Base-by-base conservation (phyloP, 1,140 invertebrate species). In the Bactericera cockerelli region DNA sequence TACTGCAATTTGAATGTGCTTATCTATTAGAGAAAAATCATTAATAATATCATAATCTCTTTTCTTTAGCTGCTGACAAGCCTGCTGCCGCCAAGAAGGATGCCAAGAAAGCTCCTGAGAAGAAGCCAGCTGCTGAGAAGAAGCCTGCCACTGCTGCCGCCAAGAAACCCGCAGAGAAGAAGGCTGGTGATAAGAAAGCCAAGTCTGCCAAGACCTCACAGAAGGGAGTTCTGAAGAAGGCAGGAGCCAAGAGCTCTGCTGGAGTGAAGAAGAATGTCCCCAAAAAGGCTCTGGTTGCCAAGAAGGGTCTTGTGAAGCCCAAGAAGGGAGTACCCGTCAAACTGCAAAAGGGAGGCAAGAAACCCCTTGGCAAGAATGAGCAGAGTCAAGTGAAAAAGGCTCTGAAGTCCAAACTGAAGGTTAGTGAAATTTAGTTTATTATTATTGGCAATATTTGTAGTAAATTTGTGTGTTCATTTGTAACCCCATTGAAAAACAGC, bases 361-460 rank as follows among this genome's bases (percentile, higher is more conserved):
- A 55, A 57, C 59, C 22, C 54, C 62, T 65, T 21, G 63, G 68
- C 39, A 68, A 67, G 55, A 74, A 49, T 19, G 74, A 66, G 55
- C 61, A 65, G 25, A 54, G 62, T 39, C 66, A 72, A 26, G 63
- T 73, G 16, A 68, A 70, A 42, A 75, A 75, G 63, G 86, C 86
- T 57, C 74, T 81, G 39, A 86, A 85, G 69, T 77, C 81, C 21
- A 85, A 89, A 71, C 84, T 83, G 65, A 91, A 90, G 81, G 88
- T 89, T 70, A 68, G 66, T 64, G 21, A 53, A 4, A 56, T 8
- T 25, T 6, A 14, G 1, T 26, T 19, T 31, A 60, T 26, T 13
- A 33, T 26, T 22, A n/a, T 54, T 26, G 22, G 25, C 26, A 10
- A 33, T 24, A 13, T 22, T 56, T 56, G 16, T 61, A 13, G 13